A percentile compares a stretch with the other conserved stretches of the same genome.
phyloP scores from a whole-genome alignment of 2,888 invertebrate genomes.

The Heteromurus nitidus region DNA sequence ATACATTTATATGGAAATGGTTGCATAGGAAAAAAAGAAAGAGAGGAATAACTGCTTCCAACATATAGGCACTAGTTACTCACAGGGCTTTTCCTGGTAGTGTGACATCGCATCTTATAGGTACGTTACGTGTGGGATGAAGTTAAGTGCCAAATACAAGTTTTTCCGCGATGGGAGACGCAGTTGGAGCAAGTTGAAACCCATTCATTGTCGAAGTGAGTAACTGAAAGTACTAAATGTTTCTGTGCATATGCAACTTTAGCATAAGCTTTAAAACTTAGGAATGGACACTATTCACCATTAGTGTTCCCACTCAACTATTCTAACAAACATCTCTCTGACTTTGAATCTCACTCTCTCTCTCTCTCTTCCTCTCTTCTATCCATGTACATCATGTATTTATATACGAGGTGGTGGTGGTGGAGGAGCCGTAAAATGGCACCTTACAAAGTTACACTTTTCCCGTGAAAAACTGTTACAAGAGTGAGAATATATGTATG shows the following conservation, averaged over 20 bases:
- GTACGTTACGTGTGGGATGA: constrained; percentile 26
- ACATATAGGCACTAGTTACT: too few relatives aligned
- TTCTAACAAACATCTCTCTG: constrained; percentile 5
- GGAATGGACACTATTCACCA: constrained; percentile 42
- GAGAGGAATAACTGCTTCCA: too few relatives aligned
- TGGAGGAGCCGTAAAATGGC: too few relatives aligned
- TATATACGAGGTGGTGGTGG: not conserved
- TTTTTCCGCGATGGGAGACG: constrained; percentile 31
- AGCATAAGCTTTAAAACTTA: constrained; percentile 52
- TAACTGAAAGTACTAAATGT: constrained; percentile 62
- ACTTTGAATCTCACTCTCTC: not conserved
- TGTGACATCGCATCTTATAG: too few relatives aligned
- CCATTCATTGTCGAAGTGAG: constrained; percentile 55
- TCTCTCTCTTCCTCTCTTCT: not conserved
- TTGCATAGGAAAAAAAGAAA: too few relatives aligned
- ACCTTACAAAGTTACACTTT: constrained; percentile 52
- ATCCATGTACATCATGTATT: constrained; percentile 4
- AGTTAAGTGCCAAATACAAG: constrained; percentile 61
- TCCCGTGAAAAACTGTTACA: constrained; percentile 46
- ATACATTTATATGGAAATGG: not conserved
- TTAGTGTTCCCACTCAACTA: constrained; percentile 16
- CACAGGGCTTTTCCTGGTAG: too few relatives aligned
- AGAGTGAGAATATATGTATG: too few relatives aligned
- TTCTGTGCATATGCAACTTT: constrained; percentile 54
- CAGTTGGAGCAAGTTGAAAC: constrained; percentile 39